Percentiles rank a stretch among this genome's conserved stretches.
Conservation (phyloP, 2,888 invertebrate genomes). For the Hyles lineata region DNA sequence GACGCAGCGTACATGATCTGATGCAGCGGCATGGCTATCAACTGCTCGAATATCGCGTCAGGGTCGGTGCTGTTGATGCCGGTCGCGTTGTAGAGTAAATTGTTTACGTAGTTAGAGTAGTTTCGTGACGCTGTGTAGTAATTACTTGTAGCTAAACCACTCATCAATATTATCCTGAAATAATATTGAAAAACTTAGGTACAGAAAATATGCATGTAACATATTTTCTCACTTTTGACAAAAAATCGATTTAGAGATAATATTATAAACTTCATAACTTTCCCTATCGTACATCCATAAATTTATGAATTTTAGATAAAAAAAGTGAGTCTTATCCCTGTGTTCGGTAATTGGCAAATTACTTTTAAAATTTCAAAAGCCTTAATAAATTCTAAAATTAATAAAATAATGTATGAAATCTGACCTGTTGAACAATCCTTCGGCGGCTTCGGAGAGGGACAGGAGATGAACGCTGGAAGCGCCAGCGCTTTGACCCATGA, state of each 20-base stretch:
- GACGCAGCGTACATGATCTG: not conserved
- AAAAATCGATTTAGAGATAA: too few relatives aligned
- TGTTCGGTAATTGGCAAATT: too few relatives aligned
- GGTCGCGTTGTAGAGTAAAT: constrained; percentile 5
- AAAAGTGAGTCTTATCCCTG: too few relatives aligned
- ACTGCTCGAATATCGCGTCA: not conserved
- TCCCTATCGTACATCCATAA: too few relatives aligned
- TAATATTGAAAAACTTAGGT: not conserved
- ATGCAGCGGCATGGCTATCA: not conserved
- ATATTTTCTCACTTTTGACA: not conserved
- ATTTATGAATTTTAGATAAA: too few relatives aligned
- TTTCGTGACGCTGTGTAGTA: constrained; percentile 54
- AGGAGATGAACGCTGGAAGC: constrained; percentile 58
- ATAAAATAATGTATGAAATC: not conserved
- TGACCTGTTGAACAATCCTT: constrained; percentile 62
- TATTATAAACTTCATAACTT: too few relatives aligned
- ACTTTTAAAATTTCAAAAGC: too few relatives aligned
- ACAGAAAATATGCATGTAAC: not conserved
- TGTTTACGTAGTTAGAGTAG: constrained; percentile 49
- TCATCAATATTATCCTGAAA: constrained; percentile 56
- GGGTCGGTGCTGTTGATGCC: constrained; percentile 13
- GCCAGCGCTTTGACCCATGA: constrained; percentile 70
- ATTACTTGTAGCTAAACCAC: constrained; percentile 54
- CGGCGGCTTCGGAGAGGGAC: constrained; percentile 53
- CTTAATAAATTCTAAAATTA: too few relatives aligned